Percentiles rank a stretch among this genome's conserved stretches.
Evolutionary conservation across 2,113 vertebrate genomes (phyloP).

Genomic region (Boleophthalmus pectinirostris): DNA sequence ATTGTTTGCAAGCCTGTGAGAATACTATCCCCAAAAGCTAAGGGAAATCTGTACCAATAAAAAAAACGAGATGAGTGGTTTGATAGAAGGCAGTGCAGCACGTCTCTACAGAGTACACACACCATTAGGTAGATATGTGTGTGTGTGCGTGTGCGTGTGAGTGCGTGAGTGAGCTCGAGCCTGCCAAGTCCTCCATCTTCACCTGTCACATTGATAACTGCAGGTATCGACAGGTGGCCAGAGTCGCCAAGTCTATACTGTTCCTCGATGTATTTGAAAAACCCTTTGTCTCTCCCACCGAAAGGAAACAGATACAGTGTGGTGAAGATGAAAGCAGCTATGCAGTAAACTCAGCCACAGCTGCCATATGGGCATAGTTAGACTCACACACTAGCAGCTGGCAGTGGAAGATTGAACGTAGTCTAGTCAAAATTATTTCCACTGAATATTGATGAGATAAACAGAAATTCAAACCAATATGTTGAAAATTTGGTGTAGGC

Average conservation of each 20-base stretch:
- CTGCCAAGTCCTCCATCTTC: conserved; percentile 46
- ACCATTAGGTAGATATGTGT: conserved; percentile 13
- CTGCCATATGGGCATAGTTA: conserved; percentile 24
- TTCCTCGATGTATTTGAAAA: conserved; percentile 24
- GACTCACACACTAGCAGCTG: conserved; percentile 14
- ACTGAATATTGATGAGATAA: conserved; percentile 1
- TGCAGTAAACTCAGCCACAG: conserved; percentile 25
- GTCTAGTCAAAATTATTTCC: background rate
- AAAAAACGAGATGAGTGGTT: conserved; percentile 26
- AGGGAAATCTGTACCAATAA: conserved; percentile 4
- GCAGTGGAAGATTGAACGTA: background rate
- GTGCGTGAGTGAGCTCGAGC: conserved; percentile 14
- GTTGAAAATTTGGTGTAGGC: background rate
- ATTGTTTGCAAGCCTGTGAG: conserved; percentile 13
- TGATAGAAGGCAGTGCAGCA: conserved; percentile 27
- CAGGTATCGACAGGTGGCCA: conserved; percentile 49
- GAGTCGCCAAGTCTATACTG: conserved; percentile 14
- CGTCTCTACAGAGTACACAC: conserved; percentile 38
- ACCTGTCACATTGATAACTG: conserved; percentile 44
- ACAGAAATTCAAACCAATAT: background rate
- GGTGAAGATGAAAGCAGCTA: conserved; percentile 21
- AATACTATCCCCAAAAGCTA: conserved; percentile 7
- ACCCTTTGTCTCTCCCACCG: background rate
- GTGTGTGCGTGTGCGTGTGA: background rate
- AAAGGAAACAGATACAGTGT: background rate